Percentiles rank a stretch among this genome's conserved stretches.
phyloP scores from a whole-genome alignment of 2,113 vertebrate species.

The Hydrochoerus hydrochaeris region DNA sequence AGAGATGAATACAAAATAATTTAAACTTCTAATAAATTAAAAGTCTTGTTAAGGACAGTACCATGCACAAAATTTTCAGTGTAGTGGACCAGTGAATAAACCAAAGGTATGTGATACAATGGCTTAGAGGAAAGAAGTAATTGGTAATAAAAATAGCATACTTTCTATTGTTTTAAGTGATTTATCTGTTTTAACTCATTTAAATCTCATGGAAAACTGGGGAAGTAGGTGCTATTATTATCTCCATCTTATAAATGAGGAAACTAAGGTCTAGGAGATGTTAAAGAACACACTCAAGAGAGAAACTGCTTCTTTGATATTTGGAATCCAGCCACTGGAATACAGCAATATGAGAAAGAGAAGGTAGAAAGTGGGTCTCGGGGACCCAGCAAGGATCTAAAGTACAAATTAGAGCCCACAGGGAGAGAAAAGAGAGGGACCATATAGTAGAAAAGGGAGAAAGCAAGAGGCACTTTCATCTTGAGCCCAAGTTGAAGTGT shows the following conservation, averaged over 20 bases:
- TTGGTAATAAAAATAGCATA: background rate
- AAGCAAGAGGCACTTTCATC: background rate
- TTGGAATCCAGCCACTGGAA: background rate
- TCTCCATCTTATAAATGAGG: constrained; percentile 1
- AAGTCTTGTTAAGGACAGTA: background rate
- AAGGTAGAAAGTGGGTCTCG: background rate
- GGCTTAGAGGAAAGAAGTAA: constrained; percentile 13
- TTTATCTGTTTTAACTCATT: background rate
- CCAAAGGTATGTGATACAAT: background rate
- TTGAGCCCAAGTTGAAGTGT: background rate
- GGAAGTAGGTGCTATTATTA: background rate
- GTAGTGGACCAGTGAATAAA: background rate
- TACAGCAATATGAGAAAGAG: background rate
- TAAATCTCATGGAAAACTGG: background rate
- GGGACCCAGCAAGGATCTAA: background rate
- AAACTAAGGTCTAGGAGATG: background rate
- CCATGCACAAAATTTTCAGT: constrained; percentile 21
- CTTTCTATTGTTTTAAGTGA: background rate
- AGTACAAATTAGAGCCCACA: background rate
- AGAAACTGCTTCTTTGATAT: background rate
- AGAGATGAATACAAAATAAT: background rate
- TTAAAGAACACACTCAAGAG: background rate
- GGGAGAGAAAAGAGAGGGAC: background rate
- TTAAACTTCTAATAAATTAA: background rate
- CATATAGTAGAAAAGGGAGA: background rate